phyloP scores from a whole-genome alignment of 2,113 vertebrate genomes.

The Sclerurus mexicanus region DNA sequence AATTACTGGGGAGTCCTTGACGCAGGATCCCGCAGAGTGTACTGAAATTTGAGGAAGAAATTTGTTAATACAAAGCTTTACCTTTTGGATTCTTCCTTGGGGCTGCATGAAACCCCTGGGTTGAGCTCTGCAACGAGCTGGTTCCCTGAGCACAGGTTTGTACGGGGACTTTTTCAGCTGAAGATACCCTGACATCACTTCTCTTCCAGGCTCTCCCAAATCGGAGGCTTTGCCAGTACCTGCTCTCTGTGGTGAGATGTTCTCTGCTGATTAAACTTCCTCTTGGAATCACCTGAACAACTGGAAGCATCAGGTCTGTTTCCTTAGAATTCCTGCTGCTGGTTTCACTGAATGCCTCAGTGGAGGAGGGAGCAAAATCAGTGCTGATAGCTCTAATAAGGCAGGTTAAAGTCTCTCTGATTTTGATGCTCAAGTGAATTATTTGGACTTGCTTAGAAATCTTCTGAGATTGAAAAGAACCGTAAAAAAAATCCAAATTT shows the following conservation, averaged over 20 bases:
- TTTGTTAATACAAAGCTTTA: neutral
- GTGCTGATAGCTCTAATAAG: neutral
- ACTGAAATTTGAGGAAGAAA: neutral
- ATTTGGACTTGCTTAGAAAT: neutral
- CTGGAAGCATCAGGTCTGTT: neutral
- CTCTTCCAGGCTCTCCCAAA: neutral
- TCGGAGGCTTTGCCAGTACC: neutral
- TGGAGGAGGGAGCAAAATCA: neutral
- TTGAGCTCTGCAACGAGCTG: neutral
- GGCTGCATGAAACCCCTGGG: neutral
- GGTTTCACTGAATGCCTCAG: neutral
- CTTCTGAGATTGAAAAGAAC: neutral
- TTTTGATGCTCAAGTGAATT: neutral
- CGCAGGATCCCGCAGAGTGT: rapidly evolving
- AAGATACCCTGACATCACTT: neutral
- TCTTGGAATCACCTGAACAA: neutral
- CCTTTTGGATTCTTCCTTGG: neutral
- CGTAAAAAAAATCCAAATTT: neutral
- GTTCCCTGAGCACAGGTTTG: neutral
- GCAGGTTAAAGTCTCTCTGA: neutral
- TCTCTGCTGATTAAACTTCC: neutral
- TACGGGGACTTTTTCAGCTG: neutral
- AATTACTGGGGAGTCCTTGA: neutral
- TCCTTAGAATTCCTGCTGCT: neutral
- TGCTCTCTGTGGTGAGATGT: neutral